Base-by-base conservation (phyloP, 2,113 vertebrate species). In the Marcusenius ussheri region DNA sequence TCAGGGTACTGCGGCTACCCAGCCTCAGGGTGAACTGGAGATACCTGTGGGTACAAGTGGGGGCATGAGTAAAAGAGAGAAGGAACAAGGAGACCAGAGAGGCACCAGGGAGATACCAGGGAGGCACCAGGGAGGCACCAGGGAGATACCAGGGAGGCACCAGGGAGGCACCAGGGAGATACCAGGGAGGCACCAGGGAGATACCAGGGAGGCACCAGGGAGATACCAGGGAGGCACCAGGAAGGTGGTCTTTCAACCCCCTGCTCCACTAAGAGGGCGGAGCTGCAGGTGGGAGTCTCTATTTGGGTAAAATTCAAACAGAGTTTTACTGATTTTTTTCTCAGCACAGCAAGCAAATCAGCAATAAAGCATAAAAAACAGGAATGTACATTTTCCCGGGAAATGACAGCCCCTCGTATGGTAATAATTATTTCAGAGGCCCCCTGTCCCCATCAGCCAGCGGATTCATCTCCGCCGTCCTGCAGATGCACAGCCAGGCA, bases 11-110 rank as follows among this genome's bases (percentile, higher is more conserved):
- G 51, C 98, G 98, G 93, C 98, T 99, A 70, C 98, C 98, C 91
- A 99, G 94, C 27, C 98, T 96, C 66, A 99, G 93, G 0, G 98
- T 99, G 93, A 99, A 99, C 94, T 99, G 98, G 35, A 99, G 96
- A 92, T 99, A 99, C 92, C 98, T 99, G 93, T 0, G 1, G n/a
- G 62, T 13, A 92, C 3, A 87, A 89, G 77, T 62, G 89, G 35
- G 88, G 88, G 74, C 66, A 87, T 51, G 51, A 35, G 24, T 9
- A 17, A 62, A 62, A 88, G 27, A 66, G 77, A 89, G 91, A 86
- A 80, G 27, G n/a, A 47, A 35, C 9, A 15, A 35, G 31, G 35
- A 17, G n/a, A 27, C 7, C n/a, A 77, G 35, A 3, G 27, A 35
- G 31, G 66, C 9, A 31, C 9, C 27, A 13, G 47, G 47, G 47